These are phyloP conservation scores for Battus philenor DNA, from an alignment of 1,140 invertebrate genomes.

Conservation along the genomic window DNA sequence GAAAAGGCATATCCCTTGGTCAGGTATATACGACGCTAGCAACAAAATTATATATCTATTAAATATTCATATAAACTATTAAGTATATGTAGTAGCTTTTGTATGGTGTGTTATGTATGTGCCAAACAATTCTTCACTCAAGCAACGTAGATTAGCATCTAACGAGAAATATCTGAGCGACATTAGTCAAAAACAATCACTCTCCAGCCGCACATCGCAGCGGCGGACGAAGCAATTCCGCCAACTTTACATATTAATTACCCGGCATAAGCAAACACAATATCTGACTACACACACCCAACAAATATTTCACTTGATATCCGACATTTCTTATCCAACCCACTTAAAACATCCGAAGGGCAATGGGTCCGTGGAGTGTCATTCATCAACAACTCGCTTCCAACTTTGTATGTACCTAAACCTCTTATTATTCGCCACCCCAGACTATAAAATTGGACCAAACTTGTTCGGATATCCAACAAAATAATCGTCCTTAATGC, in stretches of 20 bases:
- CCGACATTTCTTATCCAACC: conserved; percentile 73
- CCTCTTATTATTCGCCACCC: conserved; percentile 72
- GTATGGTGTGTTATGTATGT: too few relatives aligned
- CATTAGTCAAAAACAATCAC: conserved; percentile 32
- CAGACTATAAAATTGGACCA: conserved; percentile 70
- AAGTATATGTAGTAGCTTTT: too few relatives aligned
- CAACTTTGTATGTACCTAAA: conserved; percentile 69
- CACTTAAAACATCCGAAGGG: conserved; percentile 74
- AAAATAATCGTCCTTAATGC: conserved; percentile 31
- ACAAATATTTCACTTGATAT: conserved; percentile 67
- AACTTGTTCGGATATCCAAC: conserved; percentile 33
- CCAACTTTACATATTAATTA: conserved; percentile 69
- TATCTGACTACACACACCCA: conserved; percentile 36
- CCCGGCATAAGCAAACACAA: conserved; percentile 48
- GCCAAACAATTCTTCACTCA: too few relatives aligned
- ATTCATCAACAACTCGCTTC: conserved; percentile 71
- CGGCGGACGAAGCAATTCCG: conserved; percentile 23
- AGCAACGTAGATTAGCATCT: too few relatives aligned
- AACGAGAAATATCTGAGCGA: conserved; percentile 2
- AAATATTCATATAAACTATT: too few relatives aligned
- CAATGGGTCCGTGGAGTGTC: conserved; percentile 72
- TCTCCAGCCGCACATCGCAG: conserved; percentile 31
- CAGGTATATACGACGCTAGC: too few relatives aligned
- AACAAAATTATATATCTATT: too few relatives aligned
- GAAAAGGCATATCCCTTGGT: too few relatives aligned